phyloP scores from a whole-genome alignment of 2,113 vertebrate genomes.

The Aleadryas rufinucha region DNA sequence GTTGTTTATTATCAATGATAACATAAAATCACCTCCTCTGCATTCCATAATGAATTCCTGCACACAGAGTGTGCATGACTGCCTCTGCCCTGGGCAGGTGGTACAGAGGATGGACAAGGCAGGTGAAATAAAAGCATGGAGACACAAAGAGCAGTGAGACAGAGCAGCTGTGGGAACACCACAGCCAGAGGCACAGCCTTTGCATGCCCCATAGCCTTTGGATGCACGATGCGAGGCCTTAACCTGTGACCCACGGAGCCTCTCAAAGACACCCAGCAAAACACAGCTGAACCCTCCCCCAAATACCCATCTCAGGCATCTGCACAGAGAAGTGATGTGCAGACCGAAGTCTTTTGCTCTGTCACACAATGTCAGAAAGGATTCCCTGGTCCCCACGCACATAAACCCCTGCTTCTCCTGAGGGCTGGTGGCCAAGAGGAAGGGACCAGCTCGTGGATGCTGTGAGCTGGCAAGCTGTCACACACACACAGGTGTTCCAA shows the following conservation, averaged over 20 bases:
- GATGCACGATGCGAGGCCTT: fast-evolving
- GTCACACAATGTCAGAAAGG: neutral
- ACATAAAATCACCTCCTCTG: neutral
- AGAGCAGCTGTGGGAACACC: neutral
- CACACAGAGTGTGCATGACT: neutral
- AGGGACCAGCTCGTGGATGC: neutral
- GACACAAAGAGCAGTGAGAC: neutral
- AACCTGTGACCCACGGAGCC: fast-evolving
- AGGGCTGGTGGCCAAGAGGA: neutral
- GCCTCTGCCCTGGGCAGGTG: neutral
- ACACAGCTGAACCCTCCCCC: neutral
- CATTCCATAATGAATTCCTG: neutral
- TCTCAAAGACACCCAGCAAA: neutral
- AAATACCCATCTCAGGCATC: neutral
- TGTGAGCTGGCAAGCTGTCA: fast-evolving
- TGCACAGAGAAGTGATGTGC: neutral
- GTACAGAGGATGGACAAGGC: too few relatives aligned
- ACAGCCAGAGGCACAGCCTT: neutral
- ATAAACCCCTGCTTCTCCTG: fast-evolving
- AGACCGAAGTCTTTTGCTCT: neutral
- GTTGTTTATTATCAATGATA: neutral
- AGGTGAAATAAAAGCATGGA: neutral
- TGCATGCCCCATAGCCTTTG: too few relatives aligned
- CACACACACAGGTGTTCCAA: neutral
- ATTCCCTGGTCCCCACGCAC: neutral